Evolutionary conservation across 1,140 invertebrate species (phyloP).

Genomic region (Liolophura sinensis): DNA sequence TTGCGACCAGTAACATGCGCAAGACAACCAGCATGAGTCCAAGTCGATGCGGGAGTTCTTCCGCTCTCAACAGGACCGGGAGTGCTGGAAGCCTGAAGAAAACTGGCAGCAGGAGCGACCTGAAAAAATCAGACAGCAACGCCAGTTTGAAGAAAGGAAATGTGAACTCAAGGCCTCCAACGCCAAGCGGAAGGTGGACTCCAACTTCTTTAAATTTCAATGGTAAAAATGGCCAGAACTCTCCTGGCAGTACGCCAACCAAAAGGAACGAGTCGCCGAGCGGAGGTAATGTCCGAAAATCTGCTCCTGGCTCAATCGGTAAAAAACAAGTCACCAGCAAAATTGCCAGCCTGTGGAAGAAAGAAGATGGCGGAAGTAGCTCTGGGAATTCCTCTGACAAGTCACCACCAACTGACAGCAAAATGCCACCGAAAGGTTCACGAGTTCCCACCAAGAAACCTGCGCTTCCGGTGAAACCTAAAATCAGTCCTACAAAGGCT

Average conservation of each 20-base stretch:
- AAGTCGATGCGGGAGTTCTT: constrained; percentile 26
- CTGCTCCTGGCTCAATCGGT: constrained; percentile 10
- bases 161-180: constrained; percentile 36
- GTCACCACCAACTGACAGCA: neutral
- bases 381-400: neutral
- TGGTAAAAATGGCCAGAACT: constrained; percentile 3
- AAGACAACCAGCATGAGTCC: constrained; percentile 27
- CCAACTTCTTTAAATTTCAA: constrained; percentile 4
- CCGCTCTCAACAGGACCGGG: constrained; percentile 25
- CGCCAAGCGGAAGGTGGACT: constrained; percentile 27
- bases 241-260: constrained; percentile 1
- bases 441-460: neutral
- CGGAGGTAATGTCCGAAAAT: constrained; percentile 1
- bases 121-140: constrained; percentile 56
- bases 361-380: constrained; percentile 50
- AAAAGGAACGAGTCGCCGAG: constrained; percentile 8
- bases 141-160: constrained; percentile 48
- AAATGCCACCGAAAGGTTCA: neutral
- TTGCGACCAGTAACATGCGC: constrained; percentile 5
- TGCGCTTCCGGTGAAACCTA: neutral
- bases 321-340: constrained; percentile 79
- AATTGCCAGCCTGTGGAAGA: constrained; percentile 87
- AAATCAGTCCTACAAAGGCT: constrained; percentile 16
- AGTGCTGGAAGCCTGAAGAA: constrained; percentile 26
- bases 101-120: constrained; percentile 32